Percentiles rank a stretch among this genome's conserved stretches.
Conservation (phyloP, 1,140 invertebrate genomes). For the Hormaphis cornu region DNA sequence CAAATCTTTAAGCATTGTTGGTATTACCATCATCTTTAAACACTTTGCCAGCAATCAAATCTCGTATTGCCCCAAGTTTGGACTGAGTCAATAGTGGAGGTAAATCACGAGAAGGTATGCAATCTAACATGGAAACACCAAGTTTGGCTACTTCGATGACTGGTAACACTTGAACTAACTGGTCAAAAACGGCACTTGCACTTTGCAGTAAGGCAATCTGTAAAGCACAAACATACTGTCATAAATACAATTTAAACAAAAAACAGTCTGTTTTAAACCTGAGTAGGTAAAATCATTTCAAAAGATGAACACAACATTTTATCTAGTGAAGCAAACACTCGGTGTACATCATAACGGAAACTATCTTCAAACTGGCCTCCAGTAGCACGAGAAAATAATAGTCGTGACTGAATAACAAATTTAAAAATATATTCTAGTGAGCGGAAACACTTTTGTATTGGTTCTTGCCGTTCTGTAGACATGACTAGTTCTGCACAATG, state of each 20-base stretch:
- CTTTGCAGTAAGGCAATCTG: constrained; percentile 52
- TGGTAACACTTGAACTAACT: constrained; percentile 48
- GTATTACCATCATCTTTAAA: constrained; percentile 57
- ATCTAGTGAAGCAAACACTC: constrained; percentile 64
- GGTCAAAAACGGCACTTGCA: constrained; percentile 44
- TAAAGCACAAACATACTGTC: constrained; percentile 31
- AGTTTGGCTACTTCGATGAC: constrained; percentile 58
- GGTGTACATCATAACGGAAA: constrained; percentile 65
- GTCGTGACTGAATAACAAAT: constrained; percentile 83
- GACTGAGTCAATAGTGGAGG: constrained; percentile 56
- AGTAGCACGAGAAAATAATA: constrained; percentile 78
- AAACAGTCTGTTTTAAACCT: constrained; percentile 47
- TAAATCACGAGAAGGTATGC: constrained; percentile 52
- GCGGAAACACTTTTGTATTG: constrained; percentile 79
- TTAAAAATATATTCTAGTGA: constrained; percentile 92
- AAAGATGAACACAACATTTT: constrained; percentile 61
- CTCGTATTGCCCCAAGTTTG: constrained; percentile 62
- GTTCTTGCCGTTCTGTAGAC: constrained; percentile 72
- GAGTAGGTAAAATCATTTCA: constrained; percentile 65
- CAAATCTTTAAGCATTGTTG: not conserved
- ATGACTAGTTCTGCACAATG: constrained; percentile 84
- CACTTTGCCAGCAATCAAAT: constrained; percentile 59
- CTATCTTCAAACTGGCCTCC: constrained; percentile 79
- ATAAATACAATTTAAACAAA: not conserved
- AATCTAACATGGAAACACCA: constrained; percentile 58